Conservation (phyloP, 2,888 invertebrate genomes). For the Sarcophaga subvicina region DNA sequence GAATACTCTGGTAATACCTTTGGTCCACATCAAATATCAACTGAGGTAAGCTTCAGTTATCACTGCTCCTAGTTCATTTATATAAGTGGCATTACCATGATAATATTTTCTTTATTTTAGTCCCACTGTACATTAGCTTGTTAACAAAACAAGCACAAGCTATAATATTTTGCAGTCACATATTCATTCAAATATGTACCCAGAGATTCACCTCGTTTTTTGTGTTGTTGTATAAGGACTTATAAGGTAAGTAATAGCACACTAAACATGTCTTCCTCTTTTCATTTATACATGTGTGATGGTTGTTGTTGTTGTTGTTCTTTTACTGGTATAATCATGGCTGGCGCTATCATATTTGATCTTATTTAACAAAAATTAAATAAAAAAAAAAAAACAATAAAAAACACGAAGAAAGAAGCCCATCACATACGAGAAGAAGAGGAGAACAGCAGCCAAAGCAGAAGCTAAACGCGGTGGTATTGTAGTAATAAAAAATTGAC, state of each 20-base stretch:
- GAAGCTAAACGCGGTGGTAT: slow-evolving; percentile 65
- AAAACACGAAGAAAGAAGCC: slow-evolving; percentile 40
- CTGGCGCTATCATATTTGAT: slow-evolving; percentile 80
- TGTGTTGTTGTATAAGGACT: not conserved
- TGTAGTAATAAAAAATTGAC: slow-evolving; percentile 67
- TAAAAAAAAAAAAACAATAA: slow-evolving; percentile 40
- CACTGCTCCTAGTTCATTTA: too few species aligned
- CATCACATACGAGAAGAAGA: slow-evolving; percentile 45
- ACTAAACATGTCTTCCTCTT: slow-evolving; percentile 65
- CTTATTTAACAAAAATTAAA: slow-evolving; percentile 73
- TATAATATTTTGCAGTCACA: slow-evolving; percentile 32
- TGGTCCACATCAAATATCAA: too few species aligned
- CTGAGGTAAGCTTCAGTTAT: too few species aligned
- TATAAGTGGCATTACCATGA: too few species aligned
- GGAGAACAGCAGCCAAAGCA: slow-evolving; percentile 67
- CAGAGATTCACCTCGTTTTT: slow-evolving; percentile 49
- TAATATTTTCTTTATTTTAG: not conserved
- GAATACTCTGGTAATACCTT: too few species aligned
- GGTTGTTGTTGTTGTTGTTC: slow-evolving; percentile 16
- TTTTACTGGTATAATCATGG: slow-evolving; percentile 69
- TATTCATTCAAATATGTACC: not conserved
- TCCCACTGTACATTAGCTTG: slow-evolving; percentile 45
- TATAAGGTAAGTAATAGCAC: slow-evolving; percentile 67
- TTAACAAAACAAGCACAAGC: slow-evolving; percentile 58
- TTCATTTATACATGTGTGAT: slow-evolving; percentile 9